Evolutionary conservation across 2,888 invertebrate species (phyloP).

Genomic region (Vesta saturnalis): DNA sequence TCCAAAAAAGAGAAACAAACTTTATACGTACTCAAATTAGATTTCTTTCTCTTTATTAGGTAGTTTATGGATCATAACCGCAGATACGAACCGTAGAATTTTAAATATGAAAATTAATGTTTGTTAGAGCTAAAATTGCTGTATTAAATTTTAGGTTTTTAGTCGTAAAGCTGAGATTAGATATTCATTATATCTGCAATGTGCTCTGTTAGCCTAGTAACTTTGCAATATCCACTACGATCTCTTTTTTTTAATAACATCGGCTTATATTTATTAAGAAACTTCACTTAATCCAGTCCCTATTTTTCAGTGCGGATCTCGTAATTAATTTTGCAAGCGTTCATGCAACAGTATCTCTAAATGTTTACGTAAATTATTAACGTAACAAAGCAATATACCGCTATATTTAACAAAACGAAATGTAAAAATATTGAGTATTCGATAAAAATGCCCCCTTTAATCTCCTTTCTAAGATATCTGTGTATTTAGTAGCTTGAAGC

Average conservation of each 20-base stretch:
- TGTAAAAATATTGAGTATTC: constrained; percentile 14
- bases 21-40: constrained; percentile 17
- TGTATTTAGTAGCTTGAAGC: constrained; percentile 29
- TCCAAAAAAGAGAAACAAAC: constrained; percentile 11
- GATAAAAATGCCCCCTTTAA: constrained; percentile 16
- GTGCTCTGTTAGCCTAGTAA: constrained; percentile 19
- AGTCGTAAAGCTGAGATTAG: constrained; percentile 31
- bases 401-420: constrained; percentile 8
- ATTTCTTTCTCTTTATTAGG: constrained; percentile 28
- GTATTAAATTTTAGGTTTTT: constrained; percentile 34
- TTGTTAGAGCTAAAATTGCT: constrained; percentile 30
- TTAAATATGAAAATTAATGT: constrained; percentile 38
- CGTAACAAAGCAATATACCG: not conserved
- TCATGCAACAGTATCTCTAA: not conserved
- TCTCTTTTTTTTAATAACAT: constrained; percentile 18
- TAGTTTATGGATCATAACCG: constrained; percentile 34
- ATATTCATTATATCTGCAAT: constrained; percentile 32
- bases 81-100: constrained; percentile 29
- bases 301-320: constrained; percentile 20
- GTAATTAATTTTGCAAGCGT: constrained; percentile 20
- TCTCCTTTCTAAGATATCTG: constrained; percentile 30
- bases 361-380: not conserved
- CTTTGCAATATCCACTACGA: constrained; percentile 10
- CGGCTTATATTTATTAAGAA: constrained; percentile 26
- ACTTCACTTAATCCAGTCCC: constrained; percentile 8